Evolutionary conservation across 2,113 vertebrate species (phyloP).

Genomic region (Microtus ochrogaster): DNA sequence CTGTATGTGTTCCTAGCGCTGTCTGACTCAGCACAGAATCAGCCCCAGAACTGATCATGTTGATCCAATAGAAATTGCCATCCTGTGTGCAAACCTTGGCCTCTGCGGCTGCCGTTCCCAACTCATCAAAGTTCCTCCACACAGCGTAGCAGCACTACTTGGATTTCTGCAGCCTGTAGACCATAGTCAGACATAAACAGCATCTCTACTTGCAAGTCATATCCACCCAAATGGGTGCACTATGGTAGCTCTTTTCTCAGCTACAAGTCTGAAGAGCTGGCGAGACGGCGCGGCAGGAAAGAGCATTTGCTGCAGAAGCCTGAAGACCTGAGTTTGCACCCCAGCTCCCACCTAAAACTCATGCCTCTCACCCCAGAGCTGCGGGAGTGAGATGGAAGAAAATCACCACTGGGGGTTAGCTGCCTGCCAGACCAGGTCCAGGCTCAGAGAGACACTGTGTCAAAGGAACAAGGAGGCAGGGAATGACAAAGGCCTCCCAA

Average conservation of each 20-base stretch:
- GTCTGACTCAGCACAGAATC: not conserved
- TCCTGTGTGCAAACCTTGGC: not conserved
- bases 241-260: not conserved
- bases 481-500: not conserved
- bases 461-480: not conserved
- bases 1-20: not conserved
- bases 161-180: not conserved
- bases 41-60: not conserved
- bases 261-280: not conserved
- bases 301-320: not conserved
- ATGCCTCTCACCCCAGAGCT: not conserved
- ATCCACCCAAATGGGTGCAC: not conserved
- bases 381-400: not conserved
- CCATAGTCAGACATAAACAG: not conserved
- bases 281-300: not conserved
- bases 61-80: not conserved
- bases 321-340: not conserved
- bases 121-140: not conserved
- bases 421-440: not conserved
- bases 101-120: not conserved
- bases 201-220: not conserved
- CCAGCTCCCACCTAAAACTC: not conserved
- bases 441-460: not conserved
- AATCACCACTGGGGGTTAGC: not conserved
- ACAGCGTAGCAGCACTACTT: fast-evolving